phyloP scores from a whole-genome alignment of 2,113 vertebrate genomes.

The Talpa occidentalis region DNA sequence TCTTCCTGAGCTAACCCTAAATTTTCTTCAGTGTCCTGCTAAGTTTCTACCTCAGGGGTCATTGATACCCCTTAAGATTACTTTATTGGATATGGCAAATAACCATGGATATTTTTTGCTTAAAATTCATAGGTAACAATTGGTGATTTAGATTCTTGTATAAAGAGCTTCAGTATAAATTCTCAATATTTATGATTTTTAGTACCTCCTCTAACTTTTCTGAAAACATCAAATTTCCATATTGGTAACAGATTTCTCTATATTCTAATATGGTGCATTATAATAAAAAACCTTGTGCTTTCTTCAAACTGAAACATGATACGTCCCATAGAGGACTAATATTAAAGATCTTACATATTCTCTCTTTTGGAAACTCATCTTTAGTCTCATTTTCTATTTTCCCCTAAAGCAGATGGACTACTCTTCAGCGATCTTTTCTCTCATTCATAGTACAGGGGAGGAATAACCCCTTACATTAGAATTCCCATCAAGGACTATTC shows the following conservation, averaged over 20 bases:
- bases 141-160: background rate
- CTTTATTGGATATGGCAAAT: background rate
- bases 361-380: background rate
- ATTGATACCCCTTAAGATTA: background rate
- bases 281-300: background rate
- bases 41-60: background rate
- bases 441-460: background rate
- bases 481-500: background rate
- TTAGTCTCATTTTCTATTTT: background rate
- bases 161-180: background rate
- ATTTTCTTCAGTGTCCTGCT: background rate
- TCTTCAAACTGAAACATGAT: background rate
- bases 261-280: background rate
- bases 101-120: background rate
- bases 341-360: background rate
- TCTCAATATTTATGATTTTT: background rate
- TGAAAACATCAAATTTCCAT: background rate
- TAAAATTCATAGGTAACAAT: background rate
- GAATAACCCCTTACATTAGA: background rate
- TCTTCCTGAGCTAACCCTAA: background rate
- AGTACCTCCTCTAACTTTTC: background rate
- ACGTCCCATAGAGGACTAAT: background rate
- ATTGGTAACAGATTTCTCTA: background rate
- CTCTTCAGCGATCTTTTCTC: background rate
- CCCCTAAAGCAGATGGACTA: background rate